phyloP scores from a whole-genome alignment of 2,113 vertebrate species.

The Benitochromis conjunctus region DNA sequence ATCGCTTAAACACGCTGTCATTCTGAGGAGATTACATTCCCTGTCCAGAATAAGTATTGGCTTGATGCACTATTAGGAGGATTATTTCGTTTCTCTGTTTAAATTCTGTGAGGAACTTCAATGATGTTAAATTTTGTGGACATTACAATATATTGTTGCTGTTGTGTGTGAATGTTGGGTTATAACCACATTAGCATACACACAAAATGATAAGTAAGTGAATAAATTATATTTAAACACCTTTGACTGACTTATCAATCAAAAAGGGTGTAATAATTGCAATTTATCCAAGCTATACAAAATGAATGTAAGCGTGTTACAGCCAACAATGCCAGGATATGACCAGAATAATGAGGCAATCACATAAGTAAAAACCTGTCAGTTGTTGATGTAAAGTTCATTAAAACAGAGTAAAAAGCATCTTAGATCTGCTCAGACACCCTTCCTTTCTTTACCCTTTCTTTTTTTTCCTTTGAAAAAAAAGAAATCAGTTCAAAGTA shows the following conservation, averaged over 20 bases:
- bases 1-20: constrained; percentile 6
- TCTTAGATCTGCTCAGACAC: not conserved
- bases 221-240: not conserved
- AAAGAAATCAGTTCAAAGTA: not conserved
- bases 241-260: not conserved
- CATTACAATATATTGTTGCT: not conserved
- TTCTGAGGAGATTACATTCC: not conserved
- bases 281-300: accelerated
- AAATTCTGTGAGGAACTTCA: not conserved
- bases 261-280: not conserved
- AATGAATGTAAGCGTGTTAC: not conserved
- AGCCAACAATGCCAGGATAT: not conserved
- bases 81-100: not conserved
- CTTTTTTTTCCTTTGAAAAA: not conserved
- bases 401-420: not conserved
- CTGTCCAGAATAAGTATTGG: not conserved
- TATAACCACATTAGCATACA: not conserved
- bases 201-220: not conserved
- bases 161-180: not conserved
- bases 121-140: not conserved
- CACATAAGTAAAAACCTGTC: not conserved
- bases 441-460: no score
- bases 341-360: not conserved
- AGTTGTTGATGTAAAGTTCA: not conserved
- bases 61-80: not conserved